These are phyloP conservation scores for Neoscelio sp. DNA, from an alignment of 2,888 invertebrate species.

Conservation along the genomic window DNA sequence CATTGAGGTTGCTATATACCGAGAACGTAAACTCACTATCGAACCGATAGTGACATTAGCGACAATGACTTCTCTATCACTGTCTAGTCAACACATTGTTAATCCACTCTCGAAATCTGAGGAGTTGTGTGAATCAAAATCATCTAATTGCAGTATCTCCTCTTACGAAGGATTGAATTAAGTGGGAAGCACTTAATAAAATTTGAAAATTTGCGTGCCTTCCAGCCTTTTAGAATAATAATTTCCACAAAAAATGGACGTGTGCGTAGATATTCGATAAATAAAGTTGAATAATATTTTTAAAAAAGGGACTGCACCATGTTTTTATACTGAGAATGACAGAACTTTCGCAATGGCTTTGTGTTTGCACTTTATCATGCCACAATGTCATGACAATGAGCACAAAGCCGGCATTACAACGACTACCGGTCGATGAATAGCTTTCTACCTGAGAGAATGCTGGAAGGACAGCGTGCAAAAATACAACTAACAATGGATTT, in stretches of 20 bases:
- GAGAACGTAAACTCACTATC: slow-evolving; percentile 81
- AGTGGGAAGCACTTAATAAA: slow-evolving; percentile 9
- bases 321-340: slow-evolving; percentile 74
- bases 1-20: slow-evolving; percentile 80
- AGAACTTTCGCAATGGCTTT: slow-evolving; percentile 75
- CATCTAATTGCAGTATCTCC: slow-evolving; percentile 59
- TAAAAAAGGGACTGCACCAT: slow-evolving; percentile 67
- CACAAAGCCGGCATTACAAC: slow-evolving; percentile 78
- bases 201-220: slow-evolving; percentile 7
- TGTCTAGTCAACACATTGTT: slow-evolving; percentile 63
- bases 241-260: no score
- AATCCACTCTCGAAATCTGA: slow-evolving; percentile 62
- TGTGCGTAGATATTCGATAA: no score
- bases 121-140: slow-evolving; percentile 65
- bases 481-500: slow-evolving; percentile 78
- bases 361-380: slow-evolving; percentile 80
- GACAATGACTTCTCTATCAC: slow-evolving; percentile 68
- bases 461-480: slow-evolving; percentile 74
- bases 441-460: slow-evolving; percentile 62
- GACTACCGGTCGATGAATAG: slow-evolving; percentile 75
- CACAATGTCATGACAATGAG: slow-evolving; percentile 79
- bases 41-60: slow-evolving; percentile 78
- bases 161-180: slow-evolving; percentile 8
- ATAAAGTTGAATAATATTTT: slow-evolving; percentile 51
- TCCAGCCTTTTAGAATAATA: no score